Percentiles rank a stretch among this genome's conserved stretches.
phyloP scores from a whole-genome alignment of 64 coral and sea anemone genomes.

The Trachythela sp. region DNA sequence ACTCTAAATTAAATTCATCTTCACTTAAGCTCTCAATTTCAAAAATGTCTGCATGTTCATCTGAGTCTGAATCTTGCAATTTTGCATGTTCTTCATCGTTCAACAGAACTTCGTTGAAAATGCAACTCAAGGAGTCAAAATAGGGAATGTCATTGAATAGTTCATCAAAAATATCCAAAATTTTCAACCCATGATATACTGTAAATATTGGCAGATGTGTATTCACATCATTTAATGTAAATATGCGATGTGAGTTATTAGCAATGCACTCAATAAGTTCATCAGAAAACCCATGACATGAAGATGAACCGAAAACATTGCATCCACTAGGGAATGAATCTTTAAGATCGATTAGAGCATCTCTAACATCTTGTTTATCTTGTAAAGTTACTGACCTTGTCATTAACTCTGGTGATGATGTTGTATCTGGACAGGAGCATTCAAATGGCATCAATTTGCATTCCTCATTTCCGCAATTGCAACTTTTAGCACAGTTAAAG shows the following conservation, averaged over 20 bases:
- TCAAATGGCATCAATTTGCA: neutral
- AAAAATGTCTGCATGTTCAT: neutral
- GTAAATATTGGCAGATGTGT: neutral
- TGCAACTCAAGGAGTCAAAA: no score
- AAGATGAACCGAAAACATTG: neutral
- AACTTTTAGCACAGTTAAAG: neutral
- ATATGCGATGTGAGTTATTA: neutral
- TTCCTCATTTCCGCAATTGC: neutral
- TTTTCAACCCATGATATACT: neutral
- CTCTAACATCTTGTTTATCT: neutral
- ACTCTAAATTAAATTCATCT: neutral
- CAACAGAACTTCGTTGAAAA: no score
- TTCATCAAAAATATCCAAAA: neutral
- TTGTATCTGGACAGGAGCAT: neutral
- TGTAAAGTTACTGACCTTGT: neutral
- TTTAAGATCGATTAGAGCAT: neutral
- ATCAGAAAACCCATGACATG: neutral
- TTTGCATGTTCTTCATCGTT: neutral
- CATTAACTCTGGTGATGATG: neutral
- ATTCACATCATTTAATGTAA: slow-evolving; percentile 1
- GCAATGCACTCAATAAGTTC: neutral
- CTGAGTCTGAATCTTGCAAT: neutral
- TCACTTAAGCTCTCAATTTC: neutral
- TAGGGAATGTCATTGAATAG: neutral
- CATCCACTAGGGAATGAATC: neutral